Conservation (phyloP, 2,113 vertebrate genomes). For the Actenoides hombroni region DNA sequence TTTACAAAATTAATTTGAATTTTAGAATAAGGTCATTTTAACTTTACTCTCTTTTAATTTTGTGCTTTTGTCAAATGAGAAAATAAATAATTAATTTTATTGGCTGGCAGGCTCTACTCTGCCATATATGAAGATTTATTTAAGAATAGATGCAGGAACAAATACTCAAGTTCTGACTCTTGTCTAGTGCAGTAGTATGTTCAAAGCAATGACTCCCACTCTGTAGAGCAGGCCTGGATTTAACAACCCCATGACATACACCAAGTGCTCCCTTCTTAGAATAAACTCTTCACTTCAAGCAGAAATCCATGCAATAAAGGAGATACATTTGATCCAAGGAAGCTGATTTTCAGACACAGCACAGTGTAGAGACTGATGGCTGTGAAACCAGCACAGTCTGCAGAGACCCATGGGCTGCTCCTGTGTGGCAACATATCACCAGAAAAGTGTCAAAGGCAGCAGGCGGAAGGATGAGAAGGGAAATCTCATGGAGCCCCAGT, state of each 20-base stretch:
- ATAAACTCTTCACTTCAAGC: background rate
- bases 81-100: background rate
- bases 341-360: background rate
- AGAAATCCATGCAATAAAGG: background rate
- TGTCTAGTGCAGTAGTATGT: background rate
- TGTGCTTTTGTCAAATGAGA: background rate
- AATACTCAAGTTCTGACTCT: background rate
- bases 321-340: background rate
- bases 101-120: background rate
- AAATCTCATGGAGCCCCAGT: background rate
- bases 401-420: background rate
- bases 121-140: background rate
- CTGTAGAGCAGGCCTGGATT: background rate
- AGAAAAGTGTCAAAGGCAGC: background rate
- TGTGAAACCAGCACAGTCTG: background rate
- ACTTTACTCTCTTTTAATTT: background rate
- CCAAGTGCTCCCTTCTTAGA: background rate
- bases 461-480: background rate
- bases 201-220: background rate
- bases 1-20: background rate
- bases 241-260: background rate
- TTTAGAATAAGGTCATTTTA: background rate
- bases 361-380: background rate
- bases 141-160: background rate
- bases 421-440: background rate